Evolutionary conservation across 2,888 invertebrate species (phyloP).

Genomic region (Capitulum mitella): DNA sequence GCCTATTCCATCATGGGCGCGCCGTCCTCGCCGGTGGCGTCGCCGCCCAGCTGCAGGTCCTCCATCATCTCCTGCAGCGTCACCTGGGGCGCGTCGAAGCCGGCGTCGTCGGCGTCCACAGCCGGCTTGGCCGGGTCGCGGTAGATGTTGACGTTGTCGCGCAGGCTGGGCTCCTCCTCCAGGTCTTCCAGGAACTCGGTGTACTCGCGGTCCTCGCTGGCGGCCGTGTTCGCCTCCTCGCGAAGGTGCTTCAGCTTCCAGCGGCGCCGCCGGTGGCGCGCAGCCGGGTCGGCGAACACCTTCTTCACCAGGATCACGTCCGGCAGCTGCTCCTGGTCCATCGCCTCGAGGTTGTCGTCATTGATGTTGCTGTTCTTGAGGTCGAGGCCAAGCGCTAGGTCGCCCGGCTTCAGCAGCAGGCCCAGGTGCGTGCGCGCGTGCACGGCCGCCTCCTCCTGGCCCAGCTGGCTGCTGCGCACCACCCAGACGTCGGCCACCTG

Average conservation of each 20-base stretch:
- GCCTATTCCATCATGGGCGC: conserved; percentile 23
- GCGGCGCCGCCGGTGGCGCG: conserved; percentile 61
- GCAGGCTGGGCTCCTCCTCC: conserved; percentile 83
- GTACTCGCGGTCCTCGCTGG: conserved; percentile 58
- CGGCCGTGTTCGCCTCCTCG: conserved; percentile 41
- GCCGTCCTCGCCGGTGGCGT: conserved; percentile 28
- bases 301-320: conserved; percentile 96
- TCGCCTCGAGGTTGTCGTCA: conserved; percentile 75
- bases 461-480: conserved; percentile 76
- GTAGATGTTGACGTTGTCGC: conserved; percentile 92
- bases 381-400: conserved; percentile 86
- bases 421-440: conserved; percentile 92
- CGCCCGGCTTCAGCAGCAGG: conserved; percentile 83
- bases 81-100: conserved; percentile 58
- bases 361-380: conserved; percentile 86
- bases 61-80: conserved; percentile 90
- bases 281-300: conserved; percentile 62
- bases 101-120: conserved; percentile 50
- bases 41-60: conserved; percentile 70
- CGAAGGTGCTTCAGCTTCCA: conserved; percentile 89
- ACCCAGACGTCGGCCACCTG: conserved; percentile 93
- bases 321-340: conserved; percentile 59
- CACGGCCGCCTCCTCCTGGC: conserved; percentile 64
- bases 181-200: conserved; percentile 93
- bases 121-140: conserved; percentile 39